phyloP scores from a whole-genome alignment of 2,888 invertebrate genomes.

The Cheilosia variabilis region DNA sequence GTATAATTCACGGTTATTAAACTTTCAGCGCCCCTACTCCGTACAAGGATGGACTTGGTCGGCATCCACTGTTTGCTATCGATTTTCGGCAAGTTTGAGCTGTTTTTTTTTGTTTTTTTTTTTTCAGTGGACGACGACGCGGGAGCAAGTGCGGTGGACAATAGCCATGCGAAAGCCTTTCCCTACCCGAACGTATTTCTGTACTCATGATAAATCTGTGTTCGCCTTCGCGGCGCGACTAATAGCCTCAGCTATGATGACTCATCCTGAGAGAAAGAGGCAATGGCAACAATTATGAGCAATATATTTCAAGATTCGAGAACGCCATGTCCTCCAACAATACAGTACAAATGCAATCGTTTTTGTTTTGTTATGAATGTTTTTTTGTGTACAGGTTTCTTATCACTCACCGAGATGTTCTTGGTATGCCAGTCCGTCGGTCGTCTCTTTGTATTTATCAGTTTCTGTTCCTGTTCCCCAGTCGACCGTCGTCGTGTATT shows the following conservation, averaged over 20 bases:
- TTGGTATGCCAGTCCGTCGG: background rate
- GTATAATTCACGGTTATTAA: too few species aligned
- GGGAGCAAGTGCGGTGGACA: too few species aligned
- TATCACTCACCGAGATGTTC: slow-evolving; percentile 24
- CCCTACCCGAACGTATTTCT: too few species aligned
- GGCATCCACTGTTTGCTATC: too few species aligned
- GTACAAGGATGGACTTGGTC: too few species aligned
- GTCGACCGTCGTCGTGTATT: background rate
- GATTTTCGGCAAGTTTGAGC: too few species aligned
- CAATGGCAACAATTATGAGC: too few species aligned
- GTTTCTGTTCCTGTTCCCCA: background rate
- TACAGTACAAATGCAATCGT: background rate
- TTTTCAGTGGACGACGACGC: too few species aligned
- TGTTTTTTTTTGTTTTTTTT: too few species aligned
- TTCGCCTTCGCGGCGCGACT: background rate
- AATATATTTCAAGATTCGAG: too few species aligned
- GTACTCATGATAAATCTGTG: background rate
- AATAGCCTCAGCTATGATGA: background rate
- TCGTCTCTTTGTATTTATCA: background rate
- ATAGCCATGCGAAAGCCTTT: too few species aligned
- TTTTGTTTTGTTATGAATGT: background rate
- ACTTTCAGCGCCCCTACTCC: too few species aligned
- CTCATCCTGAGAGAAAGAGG: background rate
- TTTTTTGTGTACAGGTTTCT: background rate
- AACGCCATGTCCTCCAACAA: background rate